Percentiles rank a stretch among this genome's conserved stretches.
Evolutionary conservation across 1,140 invertebrate species (phyloP).

Genomic region (Drosophila ercepeae): DNA sequence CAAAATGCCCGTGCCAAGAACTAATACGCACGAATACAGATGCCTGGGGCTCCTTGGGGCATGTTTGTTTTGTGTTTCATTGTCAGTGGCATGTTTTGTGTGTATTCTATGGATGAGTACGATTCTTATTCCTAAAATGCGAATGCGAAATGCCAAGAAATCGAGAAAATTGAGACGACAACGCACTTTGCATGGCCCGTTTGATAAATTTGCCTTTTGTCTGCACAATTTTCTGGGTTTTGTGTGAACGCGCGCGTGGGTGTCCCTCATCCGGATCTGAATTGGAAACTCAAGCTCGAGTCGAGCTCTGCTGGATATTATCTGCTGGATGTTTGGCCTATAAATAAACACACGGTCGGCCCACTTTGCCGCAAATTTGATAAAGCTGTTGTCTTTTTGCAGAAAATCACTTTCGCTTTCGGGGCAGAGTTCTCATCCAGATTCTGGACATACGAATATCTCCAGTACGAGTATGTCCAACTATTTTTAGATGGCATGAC

Average conservation of each 20-base stretch:
- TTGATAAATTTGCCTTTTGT: slow-evolving; percentile 73
- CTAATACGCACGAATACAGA: slow-evolving; percentile 25
- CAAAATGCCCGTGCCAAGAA: slow-evolving; percentile 32
- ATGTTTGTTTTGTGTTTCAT: slow-evolving; percentile 42
- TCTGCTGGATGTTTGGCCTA: slow-evolving; percentile 50
- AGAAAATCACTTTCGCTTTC: slow-evolving; percentile 33
- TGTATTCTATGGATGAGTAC: slow-evolving; percentile 28
- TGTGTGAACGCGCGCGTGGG: slow-evolving; percentile 15
- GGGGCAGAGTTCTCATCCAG: slow-evolving; percentile 3
- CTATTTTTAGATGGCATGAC: slow-evolving; percentile 24
- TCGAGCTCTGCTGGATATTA: slow-evolving; percentile 26
- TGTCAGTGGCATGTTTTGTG: slow-evolving; percentile 35
- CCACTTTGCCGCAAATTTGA: slow-evolving; percentile 32
- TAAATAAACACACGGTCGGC: slow-evolving; percentile 37
- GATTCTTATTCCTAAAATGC: slow-evolving; percentile 45
- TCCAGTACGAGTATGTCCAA: no score
- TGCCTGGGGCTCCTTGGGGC: slow-evolving; percentile 6
- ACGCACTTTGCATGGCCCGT: slow-evolving; percentile 23
- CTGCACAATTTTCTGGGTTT: slow-evolving; percentile 7
- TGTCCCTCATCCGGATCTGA: slow-evolving; percentile 2
- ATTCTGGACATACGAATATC: slow-evolving; percentile 1
- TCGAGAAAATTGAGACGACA: slow-evolving; percentile 66
- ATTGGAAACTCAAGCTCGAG: slow-evolving; percentile 8
- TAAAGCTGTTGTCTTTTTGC: slow-evolving; percentile 25
- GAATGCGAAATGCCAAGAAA: slow-evolving; percentile 60